phyloP scores from a whole-genome alignment of 53 echinoderm and acorn worm species.

The Antedon mediterranea region DNA sequence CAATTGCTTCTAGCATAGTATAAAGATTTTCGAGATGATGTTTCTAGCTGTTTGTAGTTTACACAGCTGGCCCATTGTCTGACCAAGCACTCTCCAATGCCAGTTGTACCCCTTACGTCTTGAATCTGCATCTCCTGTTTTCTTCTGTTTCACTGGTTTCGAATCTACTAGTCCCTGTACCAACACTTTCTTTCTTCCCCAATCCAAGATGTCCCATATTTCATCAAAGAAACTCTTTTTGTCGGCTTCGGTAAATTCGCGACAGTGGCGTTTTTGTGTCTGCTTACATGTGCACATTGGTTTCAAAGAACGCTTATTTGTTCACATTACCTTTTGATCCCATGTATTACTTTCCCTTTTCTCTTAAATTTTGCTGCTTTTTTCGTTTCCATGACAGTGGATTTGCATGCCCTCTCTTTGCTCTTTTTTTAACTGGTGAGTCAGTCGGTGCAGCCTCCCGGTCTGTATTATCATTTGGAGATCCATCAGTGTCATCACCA shows the following conservation, averaged over 20 bases:
- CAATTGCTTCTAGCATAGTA: constrained; percentile 4
- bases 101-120: constrained; percentile 14
- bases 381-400: not conserved
- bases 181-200: constrained; percentile 13
- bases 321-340: constrained; percentile 3
- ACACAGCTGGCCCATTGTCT: not conserved
- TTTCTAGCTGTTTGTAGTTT: not conserved
- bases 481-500: not conserved
- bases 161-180: constrained; percentile 10
- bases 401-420: constrained; percentile 2
- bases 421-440: not conserved
- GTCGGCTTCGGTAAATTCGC: constrained; percentile 9
- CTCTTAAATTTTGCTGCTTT: constrained; percentile 1
- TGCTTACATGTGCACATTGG: constrained; percentile 6
- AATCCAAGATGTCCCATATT: constrained; percentile 12
- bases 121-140: constrained; percentile 8
- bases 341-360: constrained; percentile 12
- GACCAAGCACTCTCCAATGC: constrained; percentile 16
- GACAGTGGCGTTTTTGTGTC: constrained; percentile 14
- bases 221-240: constrained; percentile 4
- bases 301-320: constrained; percentile 13
- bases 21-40: not conserved
- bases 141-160: constrained; percentile 4
- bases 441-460: not conserved
- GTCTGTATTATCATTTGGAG: not conserved